Conservation (phyloP, 2,797 vertebrate genomes). For the Sebastes minor region DNA sequence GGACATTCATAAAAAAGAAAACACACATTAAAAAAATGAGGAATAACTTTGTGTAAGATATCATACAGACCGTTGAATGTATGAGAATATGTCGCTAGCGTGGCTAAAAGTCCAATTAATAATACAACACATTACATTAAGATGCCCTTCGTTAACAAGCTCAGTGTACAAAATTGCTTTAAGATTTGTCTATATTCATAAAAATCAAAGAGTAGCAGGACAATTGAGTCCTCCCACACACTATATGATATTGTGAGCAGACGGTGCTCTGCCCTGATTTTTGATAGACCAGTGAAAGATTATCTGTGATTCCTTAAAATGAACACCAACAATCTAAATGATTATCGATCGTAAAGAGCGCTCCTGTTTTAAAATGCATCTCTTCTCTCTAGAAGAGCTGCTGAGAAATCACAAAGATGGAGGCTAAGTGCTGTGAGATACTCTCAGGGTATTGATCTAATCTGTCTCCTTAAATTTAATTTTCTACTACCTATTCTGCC, state of each 20-base stretch:
- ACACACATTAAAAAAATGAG: no score
- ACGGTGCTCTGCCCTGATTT: neutral
- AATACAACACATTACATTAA: neutral
- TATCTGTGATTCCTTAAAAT: neutral
- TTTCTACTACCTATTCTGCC: neutral
- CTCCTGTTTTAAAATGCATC: neutral
- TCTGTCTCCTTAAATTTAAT: constrained; percentile 14
- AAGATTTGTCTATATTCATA: neutral
- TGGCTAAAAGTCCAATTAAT: neutral
- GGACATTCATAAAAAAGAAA: no score
- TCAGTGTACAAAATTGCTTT: neutral
- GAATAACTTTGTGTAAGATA: no score
- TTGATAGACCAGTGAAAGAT: neutral
- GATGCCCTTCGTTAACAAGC: neutral
- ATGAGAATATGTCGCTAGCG: no score
- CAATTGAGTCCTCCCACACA: neutral
- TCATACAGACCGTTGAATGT: no score
- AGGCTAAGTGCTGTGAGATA: constrained; percentile 11
- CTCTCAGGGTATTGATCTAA: constrained; percentile 19
- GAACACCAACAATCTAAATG: neutral
- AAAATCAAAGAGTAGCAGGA: neutral
- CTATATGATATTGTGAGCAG: neutral
- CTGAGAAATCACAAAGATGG: neutral
- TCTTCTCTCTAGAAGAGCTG: neutral
- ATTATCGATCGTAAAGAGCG: neutral